A percentile compares a stretch with the other conserved stretches of the same genome.
phyloP scores from a whole-genome alignment of 2,888 invertebrate species.

The Synergus gifuensis region DNA sequence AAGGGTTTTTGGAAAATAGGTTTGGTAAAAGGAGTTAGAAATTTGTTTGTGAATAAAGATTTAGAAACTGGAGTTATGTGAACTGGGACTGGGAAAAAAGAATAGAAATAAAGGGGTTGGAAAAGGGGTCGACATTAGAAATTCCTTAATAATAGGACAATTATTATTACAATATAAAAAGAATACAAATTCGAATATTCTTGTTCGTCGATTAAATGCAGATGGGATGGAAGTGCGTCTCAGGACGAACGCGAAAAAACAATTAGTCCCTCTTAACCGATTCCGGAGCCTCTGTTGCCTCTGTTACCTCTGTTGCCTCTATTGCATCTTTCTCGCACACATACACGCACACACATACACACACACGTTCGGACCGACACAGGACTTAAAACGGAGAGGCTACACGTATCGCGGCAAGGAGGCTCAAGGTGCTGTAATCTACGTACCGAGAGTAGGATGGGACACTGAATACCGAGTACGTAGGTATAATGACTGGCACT shows the following conservation, averaged over 20 bases:
- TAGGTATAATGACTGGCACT: constrained; percentile 76
- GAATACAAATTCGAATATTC: background rate
- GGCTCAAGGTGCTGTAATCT: constrained; percentile 69
- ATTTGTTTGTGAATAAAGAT: too few species aligned
- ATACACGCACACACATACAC: background rate
- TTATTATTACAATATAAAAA: background rate
- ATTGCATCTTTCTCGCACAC: constrained; percentile 11
- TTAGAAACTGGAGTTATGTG: too few species aligned
- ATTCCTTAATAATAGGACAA: background rate
- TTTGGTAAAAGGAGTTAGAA: too few species aligned
- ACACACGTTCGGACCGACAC: background rate
- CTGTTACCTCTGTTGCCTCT: background rate
- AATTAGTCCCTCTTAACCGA: constrained; percentile 38
- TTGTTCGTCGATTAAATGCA: constrained; percentile 8
- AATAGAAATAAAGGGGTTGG: too few species aligned
- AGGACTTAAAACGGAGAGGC: background rate
- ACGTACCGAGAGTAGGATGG: constrained; percentile 56
- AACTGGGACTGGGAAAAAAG: too few species aligned
- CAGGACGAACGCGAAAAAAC: constrained; percentile 31
- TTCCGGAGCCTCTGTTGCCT: constrained; percentile 6
- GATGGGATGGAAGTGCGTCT: constrained; percentile 18
- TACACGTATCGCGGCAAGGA: constrained; percentile 27
- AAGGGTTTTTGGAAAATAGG: too few species aligned
- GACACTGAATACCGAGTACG: constrained; percentile 41
- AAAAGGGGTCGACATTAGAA: too few species aligned